Conservation (phyloP, 2,797 vertebrate genomes). For the Odontamblyopus rebecca region DNA sequence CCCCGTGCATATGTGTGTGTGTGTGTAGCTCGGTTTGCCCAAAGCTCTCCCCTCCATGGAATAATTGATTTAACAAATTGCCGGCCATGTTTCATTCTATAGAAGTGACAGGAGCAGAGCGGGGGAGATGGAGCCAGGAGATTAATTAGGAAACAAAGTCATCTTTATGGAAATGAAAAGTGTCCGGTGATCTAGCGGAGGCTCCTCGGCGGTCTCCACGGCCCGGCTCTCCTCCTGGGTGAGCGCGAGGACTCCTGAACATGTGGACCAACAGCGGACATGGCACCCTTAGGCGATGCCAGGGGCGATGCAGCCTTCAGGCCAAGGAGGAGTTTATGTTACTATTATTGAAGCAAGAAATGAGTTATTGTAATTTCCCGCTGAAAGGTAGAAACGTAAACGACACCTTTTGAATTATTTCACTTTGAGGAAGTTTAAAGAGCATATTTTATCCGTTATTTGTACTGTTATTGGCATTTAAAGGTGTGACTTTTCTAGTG, state of each 20-base stretch:
- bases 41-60: slow-evolving; percentile 60
- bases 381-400: too few species aligned
- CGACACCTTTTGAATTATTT: too few species aligned
- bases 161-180: slow-evolving; percentile 80
- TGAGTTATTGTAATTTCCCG: too few species aligned
- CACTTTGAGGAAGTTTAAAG: too few species aligned
- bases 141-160: slow-evolving; percentile 80
- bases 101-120: slow-evolving; percentile 75
- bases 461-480: too few species aligned
- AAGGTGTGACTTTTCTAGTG: too few species aligned
- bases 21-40: slow-evolving; percentile 20
- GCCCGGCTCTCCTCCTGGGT: slow-evolving; percentile 49
- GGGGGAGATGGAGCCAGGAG: slow-evolving; percentile 71
- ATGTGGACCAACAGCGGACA: slow-evolving; percentile 37
- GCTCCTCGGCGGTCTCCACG: slow-evolving; percentile 56
- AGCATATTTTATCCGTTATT: too few species aligned
- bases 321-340: too few species aligned
- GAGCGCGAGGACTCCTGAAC: slow-evolving; percentile 59
- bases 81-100: slow-evolving; percentile 75
- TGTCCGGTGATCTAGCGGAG: slow-evolving; percentile 69
- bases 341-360: too few species aligned
- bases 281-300: slow-evolving; percentile 34
- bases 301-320: too few species aligned
- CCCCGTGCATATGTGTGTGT: background rate
- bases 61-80: slow-evolving; percentile 84